These are phyloP conservation scores for Drosophila ogumai DNA, from an alignment of 1,140 invertebrate genomes.

Conservation along the genomic window DNA sequence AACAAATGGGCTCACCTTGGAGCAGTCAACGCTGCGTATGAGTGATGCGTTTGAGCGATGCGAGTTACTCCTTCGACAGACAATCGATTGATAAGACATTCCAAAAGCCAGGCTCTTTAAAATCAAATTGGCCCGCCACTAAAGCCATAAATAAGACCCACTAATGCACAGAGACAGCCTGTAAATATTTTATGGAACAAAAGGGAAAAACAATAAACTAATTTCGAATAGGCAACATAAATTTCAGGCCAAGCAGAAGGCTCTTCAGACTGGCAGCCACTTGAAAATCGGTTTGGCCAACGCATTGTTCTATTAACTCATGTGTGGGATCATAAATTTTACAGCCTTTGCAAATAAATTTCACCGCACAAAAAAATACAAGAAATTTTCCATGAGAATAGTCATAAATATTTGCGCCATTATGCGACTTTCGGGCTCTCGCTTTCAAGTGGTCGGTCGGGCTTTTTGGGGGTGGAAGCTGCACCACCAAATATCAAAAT, in stretches of 20 bases:
- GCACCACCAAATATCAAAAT: slow-evolving; percentile 71
- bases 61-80: slow-evolving; percentile 12
- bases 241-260: slow-evolving; percentile 24
- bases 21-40: slow-evolving; percentile 56
- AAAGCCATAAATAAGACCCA: slow-evolving; percentile 32
- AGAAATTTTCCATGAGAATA: slow-evolving; percentile 55
- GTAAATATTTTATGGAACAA: slow-evolving; percentile 36
- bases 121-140: slow-evolving; percentile 17
- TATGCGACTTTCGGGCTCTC: slow-evolving; percentile 60
- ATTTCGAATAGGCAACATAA: slow-evolving; percentile 71
- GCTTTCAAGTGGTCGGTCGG: slow-evolving; percentile 58
- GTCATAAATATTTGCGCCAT: slow-evolving; percentile 78
- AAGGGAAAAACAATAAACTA: slow-evolving; percentile 71
- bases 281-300: slow-evolving; percentile 24
- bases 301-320: slow-evolving; percentile 78
- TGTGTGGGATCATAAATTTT: slow-evolving; percentile 77
- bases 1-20: slow-evolving; percentile 27
- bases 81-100: slow-evolving; percentile 28
- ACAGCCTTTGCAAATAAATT: slow-evolving; percentile 76
- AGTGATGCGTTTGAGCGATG: slow-evolving; percentile 45
- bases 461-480: neutral
- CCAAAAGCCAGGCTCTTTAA: slow-evolving; percentile 13
- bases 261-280: slow-evolving; percentile 18
- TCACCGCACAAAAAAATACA: slow-evolving; percentile 14
- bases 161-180: slow-evolving; percentile 33